These are phyloP conservation scores for Pristionchus fissidentatus DNA, from an alignment of 2,888 invertebrate species.

Conservation along the genomic window DNA sequence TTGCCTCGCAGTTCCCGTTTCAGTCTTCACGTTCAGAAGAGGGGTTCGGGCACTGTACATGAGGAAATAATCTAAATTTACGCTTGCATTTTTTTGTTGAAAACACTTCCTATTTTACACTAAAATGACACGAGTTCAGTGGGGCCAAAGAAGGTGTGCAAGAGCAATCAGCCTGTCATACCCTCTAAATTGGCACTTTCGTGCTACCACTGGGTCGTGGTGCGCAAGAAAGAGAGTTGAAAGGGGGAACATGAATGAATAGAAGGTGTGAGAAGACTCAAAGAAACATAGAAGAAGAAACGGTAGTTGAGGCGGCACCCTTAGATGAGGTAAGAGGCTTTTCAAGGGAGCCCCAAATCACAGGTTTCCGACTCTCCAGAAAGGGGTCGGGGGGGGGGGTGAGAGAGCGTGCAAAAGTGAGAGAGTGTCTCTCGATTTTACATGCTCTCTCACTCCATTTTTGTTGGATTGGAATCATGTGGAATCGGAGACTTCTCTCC, in stretches of 20 bases:
- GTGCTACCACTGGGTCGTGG: too few relatives aligned
- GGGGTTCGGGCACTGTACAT: too few relatives aligned
- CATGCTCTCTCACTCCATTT: neutral
- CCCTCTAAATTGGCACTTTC: constrained; percentile 35
- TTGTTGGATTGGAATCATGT: neutral
- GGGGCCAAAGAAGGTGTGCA: too few relatives aligned
- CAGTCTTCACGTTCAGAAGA: too few relatives aligned
- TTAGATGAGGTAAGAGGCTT: constrained; percentile 32
- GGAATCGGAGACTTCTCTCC: neutral
- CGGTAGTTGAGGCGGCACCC: constrained; percentile 26
- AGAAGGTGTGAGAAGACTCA: too few relatives aligned
- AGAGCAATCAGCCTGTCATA: constrained; percentile 4
- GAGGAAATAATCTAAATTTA: too few relatives aligned
- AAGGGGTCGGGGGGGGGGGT: neutral
- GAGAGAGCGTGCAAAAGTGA: neutral
- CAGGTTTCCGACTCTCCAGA: neutral
- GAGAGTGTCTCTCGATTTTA: neutral
- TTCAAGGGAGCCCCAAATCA: neutral
- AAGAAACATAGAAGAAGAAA: too few relatives aligned
- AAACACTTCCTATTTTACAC: too few relatives aligned
- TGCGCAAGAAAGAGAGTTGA: constrained; percentile 3
- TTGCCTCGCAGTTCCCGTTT: too few relatives aligned
- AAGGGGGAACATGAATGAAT: neutral
- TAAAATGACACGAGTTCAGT: too few relatives aligned
- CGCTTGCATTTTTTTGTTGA: too few relatives aligned